Evolutionary conservation across 2,888 invertebrate species (phyloP).

Genomic region (Neoaliturus tenellus): DNA sequence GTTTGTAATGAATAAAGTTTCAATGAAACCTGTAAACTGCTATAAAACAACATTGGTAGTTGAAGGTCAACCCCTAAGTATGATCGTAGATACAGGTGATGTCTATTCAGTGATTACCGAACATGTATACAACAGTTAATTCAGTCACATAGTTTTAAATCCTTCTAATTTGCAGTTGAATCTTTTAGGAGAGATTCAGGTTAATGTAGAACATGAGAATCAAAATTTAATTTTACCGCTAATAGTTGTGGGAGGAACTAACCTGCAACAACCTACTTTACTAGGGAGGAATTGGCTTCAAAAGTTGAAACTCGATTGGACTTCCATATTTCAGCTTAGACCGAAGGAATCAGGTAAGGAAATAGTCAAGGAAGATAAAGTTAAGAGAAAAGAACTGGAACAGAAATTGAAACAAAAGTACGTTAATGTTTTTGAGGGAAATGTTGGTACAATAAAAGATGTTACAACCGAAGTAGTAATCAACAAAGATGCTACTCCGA

Average conservation of each 20-base stretch:
- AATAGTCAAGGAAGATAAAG: too few relatives aligned
- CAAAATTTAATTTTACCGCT: neutral
- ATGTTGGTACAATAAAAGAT: too few relatives aligned
- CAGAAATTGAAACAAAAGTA: too few relatives aligned
- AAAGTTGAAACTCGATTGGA: neutral
- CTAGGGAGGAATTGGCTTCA: neutral
- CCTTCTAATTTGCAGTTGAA: neutral
- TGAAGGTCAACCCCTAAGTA: neutral
- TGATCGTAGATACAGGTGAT: neutral
- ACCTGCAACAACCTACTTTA: neutral
- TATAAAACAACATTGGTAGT: neutral
- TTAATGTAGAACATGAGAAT: neutral
- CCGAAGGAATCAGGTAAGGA: neutral
- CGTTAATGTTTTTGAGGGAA: too few relatives aligned
- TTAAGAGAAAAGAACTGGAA: too few relatives aligned
- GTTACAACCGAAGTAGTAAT: too few relatives aligned
- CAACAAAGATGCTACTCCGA: too few relatives aligned
- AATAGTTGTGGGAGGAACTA: neutral
- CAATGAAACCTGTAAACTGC: neutral
- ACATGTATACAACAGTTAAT: neutral
- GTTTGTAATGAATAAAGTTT: neutral
- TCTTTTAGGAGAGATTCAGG: neutral
- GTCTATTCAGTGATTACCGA: neutral
- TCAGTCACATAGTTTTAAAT: neutral
- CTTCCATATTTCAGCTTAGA: neutral